Base-by-base conservation (phyloP, 2,113 vertebrate species). In the Stictonetta naevosa region DNA sequence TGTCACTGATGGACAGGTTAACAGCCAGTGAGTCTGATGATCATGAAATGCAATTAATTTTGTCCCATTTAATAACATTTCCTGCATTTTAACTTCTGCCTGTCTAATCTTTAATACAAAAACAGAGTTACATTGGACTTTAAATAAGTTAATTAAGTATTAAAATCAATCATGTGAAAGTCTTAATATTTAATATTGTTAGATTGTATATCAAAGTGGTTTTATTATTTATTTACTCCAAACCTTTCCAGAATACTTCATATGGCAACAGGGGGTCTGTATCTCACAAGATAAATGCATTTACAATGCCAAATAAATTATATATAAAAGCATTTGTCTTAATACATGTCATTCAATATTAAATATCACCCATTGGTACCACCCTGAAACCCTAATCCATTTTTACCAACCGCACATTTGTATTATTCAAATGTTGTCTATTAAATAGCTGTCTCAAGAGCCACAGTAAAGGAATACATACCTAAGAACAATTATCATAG, bases 131-230 rank as follows among this genome's bases (percentile, higher is more conserved):
- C 88, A 94, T 52, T 97, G 96, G 95, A 97, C 96, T 97, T 97
- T 96, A 98, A 97, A 94, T 95, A 98, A 97, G 97, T 98, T 98
- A 98, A 98, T 98, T 98, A 98, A 98, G 97, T 98, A 98, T 98
- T 98, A 98, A 98, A 98, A 98, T 98, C 97, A 98, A 98, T 98
- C 97, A 98, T 98, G 96, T 97, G 95, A 97, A 97, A 97, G 95
- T 97, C 97, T 98, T 98, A 98, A 98, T 98, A 98, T 98, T 98
- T 98, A 98, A 98, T 98, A 98, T 95, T 98, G 97, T 98, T 98
- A 98, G 98, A 98, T 96, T 98, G 97, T 97, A 97, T 98, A 97
- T 98, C 96, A 97, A 98, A 98, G 98, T 98, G 97, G 96, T 98
- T 98, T 98, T 98, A 98, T 98, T 98, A 98, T 98, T 98, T 98